Evolutionary conservation across 2,797 vertebrate genomes (phyloP), one percentile per base, ranked within the genome.

Genomic region (Pseudomugil tenellus): DNA sequence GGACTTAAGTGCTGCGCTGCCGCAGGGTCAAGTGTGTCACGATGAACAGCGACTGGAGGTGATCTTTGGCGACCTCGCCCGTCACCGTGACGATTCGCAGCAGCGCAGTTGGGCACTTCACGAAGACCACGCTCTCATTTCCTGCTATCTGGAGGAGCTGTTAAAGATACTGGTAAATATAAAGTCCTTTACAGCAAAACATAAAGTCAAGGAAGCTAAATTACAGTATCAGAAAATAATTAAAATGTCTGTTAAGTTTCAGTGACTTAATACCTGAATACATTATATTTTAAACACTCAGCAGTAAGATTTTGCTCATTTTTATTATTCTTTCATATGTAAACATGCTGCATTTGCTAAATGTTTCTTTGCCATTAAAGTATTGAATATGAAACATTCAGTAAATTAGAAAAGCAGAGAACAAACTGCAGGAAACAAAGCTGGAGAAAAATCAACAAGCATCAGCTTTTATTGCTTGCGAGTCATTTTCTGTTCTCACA

Each of bases 41-140:
- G 98, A 99, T 0, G 96, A 99, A 79, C 96, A 98, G 93, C 93
- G 98, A 17, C 91, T 99, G 86, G 96, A 98, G 83, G 97, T 99
- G 80, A 99, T 99, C 89, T 98, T 99, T 1, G 82, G 93, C 0
- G 98, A 99, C 87, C 92, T 99, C 73, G 92, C 96, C 19, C 94
- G 95, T 34, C 95, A 97, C 83, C 94, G 97, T 52, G 97, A 98
- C 0, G 98, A 99, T 2, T 95, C 98, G 1, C 98, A 99, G 92
- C 98, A 99, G 91, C 96, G 98, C 19, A 98, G 98, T 91, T 99
- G 98, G 98, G 98, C 98, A 0, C 95, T 99, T 31, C 96, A 99
- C 0, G 98, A 99, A 73, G 98, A 99, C 19, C 96, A 96, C 54
- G 93, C 94, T 0, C 96, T 99, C 67, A 98, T 99, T 66, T 93